Conservation (phyloP, 2,888 invertebrate genomes). For the Lepeophtheirus nordmannii region DNA sequence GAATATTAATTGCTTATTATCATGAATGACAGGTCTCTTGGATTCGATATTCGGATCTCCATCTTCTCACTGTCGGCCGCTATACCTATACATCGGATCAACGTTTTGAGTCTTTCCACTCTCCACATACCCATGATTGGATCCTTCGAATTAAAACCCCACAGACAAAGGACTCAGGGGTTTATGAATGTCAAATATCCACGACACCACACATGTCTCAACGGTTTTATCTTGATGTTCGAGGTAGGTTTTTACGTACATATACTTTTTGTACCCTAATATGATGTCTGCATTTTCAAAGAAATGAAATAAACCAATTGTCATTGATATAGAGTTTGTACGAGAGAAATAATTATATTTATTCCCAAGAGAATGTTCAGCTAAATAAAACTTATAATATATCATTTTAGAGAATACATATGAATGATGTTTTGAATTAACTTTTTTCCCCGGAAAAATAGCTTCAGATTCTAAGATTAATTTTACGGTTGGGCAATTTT, state of each 20-base stretch:
- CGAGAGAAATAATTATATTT: too few relatives aligned
- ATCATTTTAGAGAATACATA: too few relatives aligned
- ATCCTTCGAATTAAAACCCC: conserved; percentile 14
- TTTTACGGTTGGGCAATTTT: too few relatives aligned
- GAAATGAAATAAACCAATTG: too few relatives aligned
- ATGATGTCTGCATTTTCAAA: background rate
- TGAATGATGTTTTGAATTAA: too few relatives aligned
- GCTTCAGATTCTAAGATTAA: too few relatives aligned
- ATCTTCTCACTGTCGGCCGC: conserved; percentile 15
- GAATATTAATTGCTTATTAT: too few relatives aligned
- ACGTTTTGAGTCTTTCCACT: conserved; percentile 18
- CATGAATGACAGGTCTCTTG: conserved; percentile 7
- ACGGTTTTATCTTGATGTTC: background rate
- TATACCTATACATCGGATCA: conserved; percentile 18
- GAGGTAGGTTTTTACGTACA: background rate
- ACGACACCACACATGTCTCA: conserved; percentile 8
- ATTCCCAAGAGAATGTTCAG: too few relatives aligned
- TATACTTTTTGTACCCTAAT: background rate
- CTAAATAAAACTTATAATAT: too few relatives aligned
- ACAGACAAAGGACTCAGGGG: background rate
- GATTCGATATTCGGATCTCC: conserved; percentile 7
- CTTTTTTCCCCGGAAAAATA: too few relatives aligned
- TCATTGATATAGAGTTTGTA: too few relatives aligned
- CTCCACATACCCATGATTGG: conserved; percentile 20
- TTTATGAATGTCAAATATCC: conserved; percentile 19